A percentile compares a stretch with the other conserved stretches of the same genome.
Evolutionary conservation across 2,888 invertebrate genomes (phyloP).

Genomic region (Aphrophora alni): DNA sequence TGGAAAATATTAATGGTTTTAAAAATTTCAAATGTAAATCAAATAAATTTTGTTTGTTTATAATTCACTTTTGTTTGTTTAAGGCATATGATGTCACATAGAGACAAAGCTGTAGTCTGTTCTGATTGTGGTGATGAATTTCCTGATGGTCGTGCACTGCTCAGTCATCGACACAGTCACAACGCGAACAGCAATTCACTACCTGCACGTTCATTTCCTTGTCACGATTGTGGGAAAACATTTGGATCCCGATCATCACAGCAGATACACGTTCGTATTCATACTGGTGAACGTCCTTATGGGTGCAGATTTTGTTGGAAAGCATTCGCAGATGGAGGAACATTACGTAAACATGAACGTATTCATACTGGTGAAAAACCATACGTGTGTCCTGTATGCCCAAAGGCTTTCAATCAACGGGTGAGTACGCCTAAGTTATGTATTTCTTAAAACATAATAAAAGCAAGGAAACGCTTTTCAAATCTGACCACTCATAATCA

Average conservation of each 20-base stretch:
- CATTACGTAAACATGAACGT: slow-evolving; percentile 81
- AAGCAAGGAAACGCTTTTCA: no score
- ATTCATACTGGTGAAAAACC: slow-evolving; percentile 88
- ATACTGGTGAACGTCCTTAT: slow-evolving; percentile 84
- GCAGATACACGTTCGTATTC: slow-evolving; percentile 85
- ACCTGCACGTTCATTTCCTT: slow-evolving; percentile 73
- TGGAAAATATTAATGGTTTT: no score
- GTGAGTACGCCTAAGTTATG: slow-evolving; percentile 44
- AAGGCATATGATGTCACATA: slow-evolving; percentile 73
- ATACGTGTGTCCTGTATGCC: slow-evolving; percentile 86
- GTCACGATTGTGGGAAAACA: slow-evolving; percentile 83
- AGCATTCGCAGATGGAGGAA: slow-evolving; percentile 88
- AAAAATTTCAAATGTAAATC: no score
- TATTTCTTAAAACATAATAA: no score
- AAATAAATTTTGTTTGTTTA: no score
- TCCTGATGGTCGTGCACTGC: slow-evolving; percentile 71
- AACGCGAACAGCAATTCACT: slow-evolving; percentile 53
- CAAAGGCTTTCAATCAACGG: slow-evolving; percentile 83
- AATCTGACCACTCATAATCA: no score
- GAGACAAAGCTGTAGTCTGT: slow-evolving; percentile 73
- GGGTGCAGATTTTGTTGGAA: slow-evolving; percentile 89
- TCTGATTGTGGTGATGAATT: slow-evolving; percentile 75
- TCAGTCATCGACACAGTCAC: slow-evolving; percentile 73
- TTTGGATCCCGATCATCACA: slow-evolving; percentile 69
- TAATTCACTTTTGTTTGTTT: slow-evolving; percentile 17